These are phyloP conservation scores for Zaprionus kolodkinae DNA, from an alignment of 1,140 invertebrate species.

Conservation along the genomic window DNA sequence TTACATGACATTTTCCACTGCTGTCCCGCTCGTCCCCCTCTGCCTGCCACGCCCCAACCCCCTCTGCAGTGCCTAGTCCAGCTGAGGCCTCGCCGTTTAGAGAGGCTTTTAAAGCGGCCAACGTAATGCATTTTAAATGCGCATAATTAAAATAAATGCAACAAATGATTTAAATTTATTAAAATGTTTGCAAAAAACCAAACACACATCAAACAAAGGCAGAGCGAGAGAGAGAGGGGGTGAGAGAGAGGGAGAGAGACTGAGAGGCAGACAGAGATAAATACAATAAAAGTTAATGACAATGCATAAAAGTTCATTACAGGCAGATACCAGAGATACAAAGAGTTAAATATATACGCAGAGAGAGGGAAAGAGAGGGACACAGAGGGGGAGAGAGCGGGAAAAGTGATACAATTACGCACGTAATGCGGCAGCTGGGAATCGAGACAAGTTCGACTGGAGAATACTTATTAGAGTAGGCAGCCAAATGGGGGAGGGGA, in stretches of 20 bases:
- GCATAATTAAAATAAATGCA: slow-evolving; percentile 81
- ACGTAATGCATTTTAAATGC: slow-evolving; percentile 77
- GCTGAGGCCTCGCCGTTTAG: slow-evolving; percentile 15
- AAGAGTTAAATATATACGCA: slow-evolving; percentile 8
- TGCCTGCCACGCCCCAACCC: not conserved
- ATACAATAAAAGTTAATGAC: slow-evolving; percentile 81
- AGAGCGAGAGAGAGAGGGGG: not conserved
- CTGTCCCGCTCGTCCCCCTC: not conserved
- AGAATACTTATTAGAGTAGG: slow-evolving; percentile 5
- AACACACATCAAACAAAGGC: slow-evolving; percentile 26
- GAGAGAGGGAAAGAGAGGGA: slow-evolving; percentile 3
- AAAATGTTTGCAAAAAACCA: slow-evolving; percentile 63
- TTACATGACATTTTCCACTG: slow-evolving; percentile 41
- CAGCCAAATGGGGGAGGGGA: not conserved
- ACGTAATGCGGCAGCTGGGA: slow-evolving; percentile 35
- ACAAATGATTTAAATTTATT: slow-evolving; percentile 83
- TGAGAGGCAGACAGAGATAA: slow-evolving; percentile 45
- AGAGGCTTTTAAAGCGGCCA: slow-evolving; percentile 39
- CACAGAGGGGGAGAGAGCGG: not conserved
- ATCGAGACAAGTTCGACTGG: slow-evolving; percentile 3
- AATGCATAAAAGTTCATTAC: slow-evolving; percentile 82
- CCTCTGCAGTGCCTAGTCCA: not conserved
- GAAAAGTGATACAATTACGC: slow-evolving; percentile 26
- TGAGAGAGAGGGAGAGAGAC: not conserved
- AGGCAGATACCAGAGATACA: slow-evolving; percentile 49